phyloP scores from a whole-genome alignment of 2,888 invertebrate genomes.

The Nycteola revayana region DNA sequence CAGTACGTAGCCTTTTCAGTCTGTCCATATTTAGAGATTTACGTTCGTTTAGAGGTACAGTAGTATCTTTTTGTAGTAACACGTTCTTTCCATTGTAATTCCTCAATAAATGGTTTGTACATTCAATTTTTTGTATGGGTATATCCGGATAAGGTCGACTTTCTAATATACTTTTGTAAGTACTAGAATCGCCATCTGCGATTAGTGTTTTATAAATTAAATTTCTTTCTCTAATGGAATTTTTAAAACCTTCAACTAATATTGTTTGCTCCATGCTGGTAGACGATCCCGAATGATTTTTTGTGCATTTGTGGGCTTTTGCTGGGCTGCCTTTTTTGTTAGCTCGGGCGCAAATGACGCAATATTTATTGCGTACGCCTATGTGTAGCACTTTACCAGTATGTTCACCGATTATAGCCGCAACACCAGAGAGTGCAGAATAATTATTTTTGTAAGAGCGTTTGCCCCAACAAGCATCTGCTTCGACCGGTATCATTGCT shows the following conservation, averaged over 20 bases:
- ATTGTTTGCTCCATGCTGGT: constrained; percentile 24
- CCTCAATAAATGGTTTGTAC: neutral
- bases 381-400: constrained; percentile 21
- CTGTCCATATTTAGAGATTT: constrained; percentile 16
- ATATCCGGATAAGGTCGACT: too few species aligned
- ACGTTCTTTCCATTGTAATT: constrained; percentile 1
- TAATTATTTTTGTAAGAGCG: constrained; percentile 12
- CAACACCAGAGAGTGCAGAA: constrained; percentile 23
- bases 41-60: constrained; percentile 3
- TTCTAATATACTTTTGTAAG: too few species aligned
- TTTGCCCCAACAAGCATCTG: constrained; percentile 6
- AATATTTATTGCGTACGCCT: constrained; percentile 22
- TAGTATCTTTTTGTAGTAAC: neutral
- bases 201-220: constrained; percentile 16
- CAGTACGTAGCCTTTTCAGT: constrained; percentile 14
- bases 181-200: too few species aligned
- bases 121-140: constrained; percentile 12
- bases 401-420: too few species aligned
- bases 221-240: constrained; percentile 12
- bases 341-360: constrained; percentile 18
- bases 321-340: constrained; percentile 3
- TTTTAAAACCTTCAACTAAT: constrained; percentile 22
- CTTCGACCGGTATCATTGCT: constrained; percentile 7
- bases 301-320: constrained; percentile 15
- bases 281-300: constrained; percentile 20